Conservation (phyloP, 2,113 vertebrate species). For the Zapus hudsonius region DNA sequence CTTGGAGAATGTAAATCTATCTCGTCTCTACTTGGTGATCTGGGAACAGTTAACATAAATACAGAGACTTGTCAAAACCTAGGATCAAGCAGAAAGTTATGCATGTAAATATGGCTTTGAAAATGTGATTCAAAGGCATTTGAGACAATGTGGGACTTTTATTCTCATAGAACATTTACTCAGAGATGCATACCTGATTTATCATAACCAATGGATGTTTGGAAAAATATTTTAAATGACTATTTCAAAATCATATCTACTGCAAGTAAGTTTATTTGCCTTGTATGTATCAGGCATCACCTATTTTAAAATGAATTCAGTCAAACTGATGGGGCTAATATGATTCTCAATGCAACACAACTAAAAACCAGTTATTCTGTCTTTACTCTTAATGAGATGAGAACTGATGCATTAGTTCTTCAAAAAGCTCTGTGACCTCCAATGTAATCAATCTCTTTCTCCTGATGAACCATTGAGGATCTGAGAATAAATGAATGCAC, state of each 20-base stretch:
- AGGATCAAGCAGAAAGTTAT: background rate
- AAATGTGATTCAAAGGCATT: conserved; percentile 8
- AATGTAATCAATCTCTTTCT: background rate
- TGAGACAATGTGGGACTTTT: background rate
- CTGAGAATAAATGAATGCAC: background rate
- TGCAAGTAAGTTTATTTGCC: background rate
- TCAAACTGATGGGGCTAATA: background rate
- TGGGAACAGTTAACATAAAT: conserved; percentile 40
- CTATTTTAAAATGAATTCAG: conserved; percentile 46
- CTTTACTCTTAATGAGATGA: background rate
- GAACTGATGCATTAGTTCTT: background rate
- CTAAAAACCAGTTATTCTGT: background rate
- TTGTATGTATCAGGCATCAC: background rate
- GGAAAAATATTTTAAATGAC: background rate
- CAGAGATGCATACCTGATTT: background rate
- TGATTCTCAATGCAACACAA: background rate
- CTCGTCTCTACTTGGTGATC: background rate
- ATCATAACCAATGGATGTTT: background rate
- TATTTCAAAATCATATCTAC: conserved; percentile 9
- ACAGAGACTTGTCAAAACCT: background rate
- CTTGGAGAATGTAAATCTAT: conserved; percentile 20
- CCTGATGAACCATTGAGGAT: background rate
- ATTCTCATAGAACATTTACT: background rate
- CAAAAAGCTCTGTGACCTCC: background rate
- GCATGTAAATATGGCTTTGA: background rate